These are phyloP conservation scores for Kuschelorhynchus macadamiae DNA, from an alignment of 2,888 invertebrate genomes.

Conservation along the genomic window DNA sequence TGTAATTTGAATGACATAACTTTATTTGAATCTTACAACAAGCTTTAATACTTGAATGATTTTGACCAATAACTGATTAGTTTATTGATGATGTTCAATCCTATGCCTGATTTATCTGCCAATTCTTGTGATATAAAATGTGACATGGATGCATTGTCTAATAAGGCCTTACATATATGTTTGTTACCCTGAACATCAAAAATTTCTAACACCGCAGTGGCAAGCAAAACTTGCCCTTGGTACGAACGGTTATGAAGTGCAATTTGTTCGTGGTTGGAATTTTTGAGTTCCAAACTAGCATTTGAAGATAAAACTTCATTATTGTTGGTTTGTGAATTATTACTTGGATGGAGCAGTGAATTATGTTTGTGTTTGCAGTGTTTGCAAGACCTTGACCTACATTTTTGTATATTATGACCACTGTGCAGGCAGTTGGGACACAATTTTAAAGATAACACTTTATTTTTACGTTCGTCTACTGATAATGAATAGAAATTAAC, in stretches of 20 bases:
- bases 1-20: not conserved
- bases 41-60: not conserved
- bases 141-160: not conserved
- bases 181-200: not conserved
- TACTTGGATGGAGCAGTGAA: not conserved
- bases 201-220: not conserved
- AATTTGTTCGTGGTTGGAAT: too few species aligned
- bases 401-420: slow-evolving; percentile 1
- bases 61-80: not conserved
- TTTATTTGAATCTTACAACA: not conserved
- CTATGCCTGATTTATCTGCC: not conserved
- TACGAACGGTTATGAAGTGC: too few species aligned
- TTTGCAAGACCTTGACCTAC: too few species aligned
- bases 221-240: not conserved
- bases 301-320: too few species aligned
- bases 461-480: too few species aligned
- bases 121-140: not conserved
- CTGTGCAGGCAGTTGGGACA: too few species aligned
- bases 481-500: not conserved
- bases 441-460: too few species aligned
- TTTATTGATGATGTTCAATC: not conserved
- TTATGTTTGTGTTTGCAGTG: not conserved
- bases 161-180: not conserved
- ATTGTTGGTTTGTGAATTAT: not conserved
- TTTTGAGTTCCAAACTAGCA: not conserved